Evolutionary conservation across 2,797 vertebrate species (phyloP).

Genomic region (Propithecus perrieri): DNA sequence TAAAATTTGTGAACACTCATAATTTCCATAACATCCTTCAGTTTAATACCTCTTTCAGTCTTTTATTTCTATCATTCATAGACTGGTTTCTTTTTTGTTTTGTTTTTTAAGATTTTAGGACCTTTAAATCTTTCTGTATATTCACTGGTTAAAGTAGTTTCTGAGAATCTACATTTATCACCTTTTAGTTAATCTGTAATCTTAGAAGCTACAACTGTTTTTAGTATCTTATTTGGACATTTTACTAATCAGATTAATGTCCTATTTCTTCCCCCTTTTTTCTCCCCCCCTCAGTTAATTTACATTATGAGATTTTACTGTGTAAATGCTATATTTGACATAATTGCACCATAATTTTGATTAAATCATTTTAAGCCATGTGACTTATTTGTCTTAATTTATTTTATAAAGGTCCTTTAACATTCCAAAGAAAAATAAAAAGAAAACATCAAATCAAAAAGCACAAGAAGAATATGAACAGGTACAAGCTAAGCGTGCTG

Average conservation of each 20-base stretch:
- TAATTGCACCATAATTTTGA: neutral
- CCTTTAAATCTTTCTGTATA: neutral
- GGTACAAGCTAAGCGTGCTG: conserved; percentile 85
- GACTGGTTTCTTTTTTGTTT: neutral
- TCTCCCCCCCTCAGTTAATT: neutral
- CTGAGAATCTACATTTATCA: neutral
- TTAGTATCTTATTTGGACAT: neutral
- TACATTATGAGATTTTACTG: conserved; percentile 3
- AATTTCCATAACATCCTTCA: neutral
- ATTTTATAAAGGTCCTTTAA: conserved; percentile 80
- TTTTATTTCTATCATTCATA: neutral
- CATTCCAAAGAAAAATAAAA: conserved; percentile 86
- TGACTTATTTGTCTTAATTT: conserved; percentile 12
- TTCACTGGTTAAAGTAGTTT: conserved; percentile 37
- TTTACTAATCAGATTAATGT: neutral
- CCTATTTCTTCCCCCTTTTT: neutral
- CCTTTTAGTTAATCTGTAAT: neutral
- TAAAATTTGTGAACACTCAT: neutral
- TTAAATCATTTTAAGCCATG: neutral
- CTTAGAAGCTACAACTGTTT: neutral
- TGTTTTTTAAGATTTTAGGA: neutral
- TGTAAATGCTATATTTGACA: neutral
- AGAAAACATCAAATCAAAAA: conserved; percentile 93
- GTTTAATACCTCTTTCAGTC: neutral
- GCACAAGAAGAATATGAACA: conserved; percentile 93